These are phyloP conservation scores for Autographa pulchrina DNA, from an alignment of 2,888 invertebrate species.

Conservation along the genomic window DNA sequence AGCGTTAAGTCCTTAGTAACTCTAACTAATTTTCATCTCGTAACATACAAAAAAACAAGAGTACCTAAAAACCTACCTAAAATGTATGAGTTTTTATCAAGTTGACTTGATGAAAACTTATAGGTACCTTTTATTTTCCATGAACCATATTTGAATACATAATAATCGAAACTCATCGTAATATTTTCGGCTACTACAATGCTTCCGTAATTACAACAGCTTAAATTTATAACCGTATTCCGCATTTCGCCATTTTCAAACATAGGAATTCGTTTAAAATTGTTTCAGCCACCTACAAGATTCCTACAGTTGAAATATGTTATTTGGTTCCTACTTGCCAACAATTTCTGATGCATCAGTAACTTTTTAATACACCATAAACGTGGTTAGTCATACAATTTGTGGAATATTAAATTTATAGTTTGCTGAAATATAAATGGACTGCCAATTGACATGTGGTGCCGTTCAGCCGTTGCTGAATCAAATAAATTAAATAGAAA, in stretches of 20 bases:
- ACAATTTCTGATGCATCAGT: constrained; percentile 51
- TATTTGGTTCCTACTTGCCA: constrained; percentile 58
- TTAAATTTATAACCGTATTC: constrained; percentile 65
- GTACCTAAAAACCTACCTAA: neutral
- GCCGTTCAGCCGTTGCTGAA: neutral
- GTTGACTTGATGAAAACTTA: too few relatives aligned
- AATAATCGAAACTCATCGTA: constrained; percentile 31
- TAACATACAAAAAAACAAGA: neutral
- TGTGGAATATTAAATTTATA: constrained; percentile 6
- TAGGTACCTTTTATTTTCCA: neutral
- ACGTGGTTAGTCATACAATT: constrained; percentile 25
- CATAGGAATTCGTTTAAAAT: constrained; percentile 70
- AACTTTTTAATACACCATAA: constrained; percentile 25
- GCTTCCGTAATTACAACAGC: constrained; percentile 56
- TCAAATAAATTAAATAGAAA: constrained; percentile 2
- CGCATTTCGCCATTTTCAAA: constrained; percentile 65
- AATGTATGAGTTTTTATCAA: too few relatives aligned
- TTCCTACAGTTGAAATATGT: constrained; percentile 59
- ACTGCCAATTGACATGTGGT: constrained; percentile 10
- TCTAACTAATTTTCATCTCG: constrained; percentile 5
- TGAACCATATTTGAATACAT: constrained; percentile 7
- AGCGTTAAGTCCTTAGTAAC: too few relatives aligned
- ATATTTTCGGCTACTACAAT: constrained; percentile 49
- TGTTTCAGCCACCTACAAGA: constrained; percentile 64
- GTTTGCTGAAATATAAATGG: constrained; percentile 12